Evolutionary conservation across 1,140 invertebrate genomes (phyloP), one percentile per base, ranked within the genome.

Genomic region (Lucilia cuprina): DNA sequence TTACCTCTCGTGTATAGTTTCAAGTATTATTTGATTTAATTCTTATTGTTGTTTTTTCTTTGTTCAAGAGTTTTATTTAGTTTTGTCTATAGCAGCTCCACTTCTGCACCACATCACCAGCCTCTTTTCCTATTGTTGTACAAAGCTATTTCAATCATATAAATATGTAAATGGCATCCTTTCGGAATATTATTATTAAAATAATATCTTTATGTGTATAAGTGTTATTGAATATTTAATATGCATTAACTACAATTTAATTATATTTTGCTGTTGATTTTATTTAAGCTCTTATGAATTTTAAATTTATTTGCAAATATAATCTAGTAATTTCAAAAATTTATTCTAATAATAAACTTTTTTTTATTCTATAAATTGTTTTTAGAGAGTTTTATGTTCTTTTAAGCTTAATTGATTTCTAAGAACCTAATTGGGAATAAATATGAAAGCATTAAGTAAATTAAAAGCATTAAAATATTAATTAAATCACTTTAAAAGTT

Each of bases 11-110:
- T 41, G 74, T 55, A 55, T 41, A 41, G 74, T 77, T 77, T 77
- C 5, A 77, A 77, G 74, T 35, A 41, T 41, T 77, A 77, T 77
- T 77, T 77, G 74, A 77, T 77, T 77, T 77, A 41, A 34, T 74
- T 74, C 34, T 8, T 8, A 0, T 41, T 41, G 5, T 41, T 41
- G 1, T 10, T 41, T 41, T 41, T 41, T 7, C 41, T 41, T 41
- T 41, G 12, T 55, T 55, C 50, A 77, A 77, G 30, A 14, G 34
- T 77, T 77, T 77, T 17, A 77, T 41, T 77, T 77, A 77, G 30
- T 77, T 77, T 41, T 55, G 50, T 55, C 50, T 55, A 7, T 41
- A 41, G 5, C 10, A 41, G 10, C 41, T 41, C 10, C 5, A 41
- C 41, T 41, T 55, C 12, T 55, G 10, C 12, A 8, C 50, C 50